Base-by-base conservation (phyloP, 2,888 invertebrate species). In the Oligia strigilis region DNA sequence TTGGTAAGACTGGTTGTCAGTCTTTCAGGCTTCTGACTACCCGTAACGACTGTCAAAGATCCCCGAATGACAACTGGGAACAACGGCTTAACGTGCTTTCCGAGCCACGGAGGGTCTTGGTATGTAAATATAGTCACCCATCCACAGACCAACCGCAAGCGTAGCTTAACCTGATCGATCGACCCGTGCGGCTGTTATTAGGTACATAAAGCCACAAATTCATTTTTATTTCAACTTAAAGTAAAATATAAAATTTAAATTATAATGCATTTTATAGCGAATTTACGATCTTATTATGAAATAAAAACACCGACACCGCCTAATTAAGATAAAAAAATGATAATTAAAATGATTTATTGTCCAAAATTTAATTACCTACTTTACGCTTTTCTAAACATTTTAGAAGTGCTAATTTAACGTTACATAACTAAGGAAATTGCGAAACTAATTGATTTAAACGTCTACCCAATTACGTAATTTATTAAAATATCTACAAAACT, bases 301-400 rank as follows among this genome's bases (percentile, higher is more conserved):
- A 46, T n/a, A 66, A 52, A 66, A 55, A 66, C 19, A 55, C 19
- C 65, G 49, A 66, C 19, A 55, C 19, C 65, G 49, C 29, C n/a
- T 71, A 78, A 67, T 85, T 85, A 78, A 43, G 62, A 71, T 66
- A 40, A 81, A 73, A 77, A 73, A 77, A 64, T 43, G 8, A 60
- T 58, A 75, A 78, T 75, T 73, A 60, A 66, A 81, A 85, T 78
- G n/a, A 78, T 49, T 70, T 73, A 75, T 62, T 66, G 52, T 29
- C 14, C 23, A 49, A 58, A 46, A 62, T 19, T 58, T 36, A 74
- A 69, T 46, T 29, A 29, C 29, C 29, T 72, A 58, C 60, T 75
- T 77, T 77, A 83, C 83, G 83, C 70, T 79, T 75, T 86, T 79
- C 76, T 79, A n/a, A 75, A 66, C 66, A 75, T 49, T 72, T 72